Conservation (phyloP, 2,797 vertebrate genomes). For the Myotis myotis region DNA sequence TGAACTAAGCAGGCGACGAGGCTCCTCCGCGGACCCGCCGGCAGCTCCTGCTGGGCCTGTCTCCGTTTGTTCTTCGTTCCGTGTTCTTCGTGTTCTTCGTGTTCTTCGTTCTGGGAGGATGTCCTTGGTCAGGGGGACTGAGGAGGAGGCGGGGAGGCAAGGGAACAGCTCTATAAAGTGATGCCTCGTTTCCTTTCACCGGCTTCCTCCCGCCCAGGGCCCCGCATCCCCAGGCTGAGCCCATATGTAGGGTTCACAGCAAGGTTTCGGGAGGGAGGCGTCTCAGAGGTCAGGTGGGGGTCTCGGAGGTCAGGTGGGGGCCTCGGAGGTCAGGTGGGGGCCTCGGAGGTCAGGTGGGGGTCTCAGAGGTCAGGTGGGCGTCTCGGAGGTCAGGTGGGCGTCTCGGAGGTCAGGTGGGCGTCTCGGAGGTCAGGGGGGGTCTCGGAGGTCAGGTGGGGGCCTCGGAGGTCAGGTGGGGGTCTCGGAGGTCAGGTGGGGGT, state of each 20-base stretch:
- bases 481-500: no score
- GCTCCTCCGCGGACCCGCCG: neutral
- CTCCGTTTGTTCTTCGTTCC: neutral
- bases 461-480: neutral
- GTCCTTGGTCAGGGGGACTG: neutral
- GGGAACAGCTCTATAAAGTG: neutral
- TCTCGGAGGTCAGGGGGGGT: no score
- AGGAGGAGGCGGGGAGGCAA: neutral
- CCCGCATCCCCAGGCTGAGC: neutral
- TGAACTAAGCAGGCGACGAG: slow-evolving; percentile 54
- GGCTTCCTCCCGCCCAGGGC: neutral
- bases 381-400: no score
- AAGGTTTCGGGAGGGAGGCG: neutral
- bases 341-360: neutral
- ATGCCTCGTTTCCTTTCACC: neutral
- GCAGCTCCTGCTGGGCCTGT: slow-evolving; percentile 26
- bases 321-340: no score
- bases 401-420: no score
- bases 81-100: no score
- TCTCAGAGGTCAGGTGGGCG: no score
- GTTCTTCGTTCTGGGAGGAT: neutral
- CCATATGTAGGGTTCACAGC: neutral
- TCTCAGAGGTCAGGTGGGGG: no score
- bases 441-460: no score
- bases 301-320: no score